These are phyloP conservation scores for Morpho achilles DNA, from an alignment of 2,888 invertebrate species.

Conservation along the genomic window DNA sequence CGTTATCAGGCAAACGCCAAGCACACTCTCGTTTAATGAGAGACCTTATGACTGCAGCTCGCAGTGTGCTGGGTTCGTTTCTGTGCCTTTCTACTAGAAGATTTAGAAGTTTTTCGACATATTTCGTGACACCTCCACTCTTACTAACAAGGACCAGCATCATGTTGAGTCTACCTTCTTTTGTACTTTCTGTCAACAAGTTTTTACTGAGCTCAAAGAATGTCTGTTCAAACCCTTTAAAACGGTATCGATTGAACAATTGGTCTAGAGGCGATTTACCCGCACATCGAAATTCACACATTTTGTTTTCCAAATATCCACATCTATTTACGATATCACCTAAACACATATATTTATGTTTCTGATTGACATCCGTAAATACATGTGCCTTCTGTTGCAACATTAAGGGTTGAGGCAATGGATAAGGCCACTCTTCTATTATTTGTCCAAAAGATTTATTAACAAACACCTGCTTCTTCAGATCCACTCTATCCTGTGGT, in stretches of 20 bases:
- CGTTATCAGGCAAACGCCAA: constrained; percentile 48
- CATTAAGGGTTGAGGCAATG: constrained; percentile 25
- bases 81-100: constrained; percentile 38
- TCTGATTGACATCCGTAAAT: constrained; percentile 35
- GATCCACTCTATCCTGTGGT: constrained; percentile 33
- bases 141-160: constrained; percentile 60
- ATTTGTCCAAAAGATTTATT: constrained; percentile 38
- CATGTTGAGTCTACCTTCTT: constrained; percentile 50
- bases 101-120: constrained; percentile 41
- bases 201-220: constrained; percentile 45
- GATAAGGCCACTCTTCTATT: constrained; percentile 41
- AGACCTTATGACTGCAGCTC: constrained; percentile 54
- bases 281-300: no score
- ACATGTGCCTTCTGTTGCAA: constrained; percentile 31
- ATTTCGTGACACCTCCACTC: constrained; percentile 44
- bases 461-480: constrained; percentile 48
- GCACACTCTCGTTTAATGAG: constrained; percentile 48
- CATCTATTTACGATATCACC: no score
- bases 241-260: constrained; percentile 52
- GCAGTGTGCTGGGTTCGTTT: constrained; percentile 50
- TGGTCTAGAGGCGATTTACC: constrained; percentile 40
- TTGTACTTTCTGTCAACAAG: constrained; percentile 39
- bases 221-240: constrained; percentile 44
- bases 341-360: no score
- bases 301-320: no score